A percentile compares a stretch with the other conserved stretches of the same genome.
Conservation (phyloP, 2,888 invertebrate genomes). For the Cantharis flavilabris region DNA sequence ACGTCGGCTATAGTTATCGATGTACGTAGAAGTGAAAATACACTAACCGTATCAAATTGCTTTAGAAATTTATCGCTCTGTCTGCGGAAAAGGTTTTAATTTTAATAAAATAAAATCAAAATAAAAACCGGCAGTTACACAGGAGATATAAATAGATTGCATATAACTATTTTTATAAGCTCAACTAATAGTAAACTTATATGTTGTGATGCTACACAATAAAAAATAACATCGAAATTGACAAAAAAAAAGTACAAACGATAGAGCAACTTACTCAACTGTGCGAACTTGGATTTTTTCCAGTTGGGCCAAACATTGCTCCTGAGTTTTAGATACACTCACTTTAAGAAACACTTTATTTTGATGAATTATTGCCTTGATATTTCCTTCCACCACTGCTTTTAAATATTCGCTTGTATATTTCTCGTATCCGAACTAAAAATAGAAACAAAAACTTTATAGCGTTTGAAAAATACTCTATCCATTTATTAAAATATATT, state of each 20-base stretch:
- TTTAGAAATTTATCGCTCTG: neutral
- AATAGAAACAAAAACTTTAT: constrained; percentile 20
- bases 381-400: constrained; percentile 58
- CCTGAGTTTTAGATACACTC: constrained; percentile 40
- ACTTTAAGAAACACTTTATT: constrained; percentile 46
- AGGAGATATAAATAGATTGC: neutral
- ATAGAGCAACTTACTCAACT: constrained; percentile 37
- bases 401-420: constrained; percentile 59
- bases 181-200: neutral
- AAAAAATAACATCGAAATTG: neutral
- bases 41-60: neutral
- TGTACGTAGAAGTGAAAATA: neutral
- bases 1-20: neutral
- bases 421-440: constrained; percentile 48
- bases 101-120: neutral
- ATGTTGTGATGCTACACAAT: neutral
- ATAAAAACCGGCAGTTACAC: neutral
- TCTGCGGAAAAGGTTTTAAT: neutral
- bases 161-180: neutral
- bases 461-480: neutral
- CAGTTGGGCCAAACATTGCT: constrained; percentile 37
- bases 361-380: constrained; percentile 45
- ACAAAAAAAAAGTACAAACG: constrained; percentile 13
- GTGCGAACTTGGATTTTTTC: constrained; percentile 37
- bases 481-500: neutral